A percentile compares a stretch with the other conserved stretches of the same genome.
These are phyloP conservation scores for Rotaria sp. DNA, from an alignment of 2,888 invertebrate species.

Conservation along the genomic window DNA sequence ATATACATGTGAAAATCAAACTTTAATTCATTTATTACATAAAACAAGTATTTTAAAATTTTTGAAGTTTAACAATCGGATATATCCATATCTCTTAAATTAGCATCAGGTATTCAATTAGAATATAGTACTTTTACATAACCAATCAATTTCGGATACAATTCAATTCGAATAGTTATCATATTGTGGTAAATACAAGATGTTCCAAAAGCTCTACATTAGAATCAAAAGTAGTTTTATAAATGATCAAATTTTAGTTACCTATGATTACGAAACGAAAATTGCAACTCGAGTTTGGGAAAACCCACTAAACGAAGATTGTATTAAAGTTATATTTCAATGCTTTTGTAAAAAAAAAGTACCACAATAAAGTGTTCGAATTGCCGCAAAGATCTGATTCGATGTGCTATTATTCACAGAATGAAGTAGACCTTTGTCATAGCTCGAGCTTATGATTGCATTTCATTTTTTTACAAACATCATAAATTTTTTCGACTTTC, in stretches of 20 bases:
- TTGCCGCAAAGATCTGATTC: no score
- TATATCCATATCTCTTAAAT: slow-evolving; percentile 58
- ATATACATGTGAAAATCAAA: neutral
- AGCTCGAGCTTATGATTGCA: no score
- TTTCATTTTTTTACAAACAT: no score
- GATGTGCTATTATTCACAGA: no score
- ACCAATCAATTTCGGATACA: neutral
- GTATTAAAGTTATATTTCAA: no score
- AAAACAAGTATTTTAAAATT: neutral
- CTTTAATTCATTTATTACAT: neutral
- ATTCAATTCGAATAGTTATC: neutral
- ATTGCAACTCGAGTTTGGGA: no score
- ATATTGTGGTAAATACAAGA: neutral
- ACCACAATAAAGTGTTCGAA: no score
- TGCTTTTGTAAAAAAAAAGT: no score
- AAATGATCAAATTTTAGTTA: neutral
- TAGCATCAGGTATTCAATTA: slow-evolving; percentile 77
- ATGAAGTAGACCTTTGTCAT: no score
- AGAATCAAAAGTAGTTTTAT: neutral
- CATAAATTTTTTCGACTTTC: no score
- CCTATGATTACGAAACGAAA: neutral
- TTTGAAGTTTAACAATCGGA: neutral
- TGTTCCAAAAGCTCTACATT: neutral
- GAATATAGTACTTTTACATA: slow-evolving; percentile 88
- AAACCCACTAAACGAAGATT: no score